These are phyloP conservation scores for Sweltsa coloradensis DNA, from an alignment of 1,140 invertebrate species.

Conservation along the genomic window DNA sequence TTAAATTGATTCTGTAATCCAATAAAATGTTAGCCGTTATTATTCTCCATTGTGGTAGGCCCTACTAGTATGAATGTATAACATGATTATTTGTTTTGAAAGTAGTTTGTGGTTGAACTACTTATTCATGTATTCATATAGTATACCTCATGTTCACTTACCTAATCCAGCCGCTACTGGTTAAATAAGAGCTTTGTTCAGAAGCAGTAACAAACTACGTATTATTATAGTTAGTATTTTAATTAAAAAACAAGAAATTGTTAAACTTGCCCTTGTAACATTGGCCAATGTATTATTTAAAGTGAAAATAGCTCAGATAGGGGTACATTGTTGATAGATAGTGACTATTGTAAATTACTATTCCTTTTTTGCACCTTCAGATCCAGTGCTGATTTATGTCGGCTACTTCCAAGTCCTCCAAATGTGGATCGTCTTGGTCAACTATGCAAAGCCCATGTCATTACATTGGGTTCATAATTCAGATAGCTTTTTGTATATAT, in stretches of 20 bases:
- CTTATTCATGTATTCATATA: no score
- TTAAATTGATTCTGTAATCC: no score
- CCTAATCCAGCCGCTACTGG: no score
- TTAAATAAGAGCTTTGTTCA: no score
- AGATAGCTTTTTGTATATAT: conserved; percentile 17
- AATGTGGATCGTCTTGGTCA: not conserved
- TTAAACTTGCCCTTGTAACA: conserved; percentile 6
- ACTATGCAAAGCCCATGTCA: not conserved
- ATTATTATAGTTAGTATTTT: conserved; percentile 4
- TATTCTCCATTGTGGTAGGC: no score
- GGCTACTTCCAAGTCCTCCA: conserved; percentile 7
- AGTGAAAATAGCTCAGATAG: conserved; percentile 1
- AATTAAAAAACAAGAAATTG: conserved; percentile 4
- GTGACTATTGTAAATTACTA: conserved; percentile 10
- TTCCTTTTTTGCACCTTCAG: conserved; percentile 12
- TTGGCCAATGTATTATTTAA: not conserved
- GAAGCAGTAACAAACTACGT: not conserved
- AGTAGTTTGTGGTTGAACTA: no score
- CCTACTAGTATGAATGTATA: no score
- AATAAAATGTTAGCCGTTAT: no score
- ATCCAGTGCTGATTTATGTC: conserved; percentile 14
- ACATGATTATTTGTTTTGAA: no score
- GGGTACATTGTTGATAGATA: not conserved
- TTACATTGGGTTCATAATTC: conserved; percentile 4
- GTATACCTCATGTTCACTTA: no score